Conservation (phyloP, 2,113 vertebrate genomes). For the Tringa solitaria region DNA sequence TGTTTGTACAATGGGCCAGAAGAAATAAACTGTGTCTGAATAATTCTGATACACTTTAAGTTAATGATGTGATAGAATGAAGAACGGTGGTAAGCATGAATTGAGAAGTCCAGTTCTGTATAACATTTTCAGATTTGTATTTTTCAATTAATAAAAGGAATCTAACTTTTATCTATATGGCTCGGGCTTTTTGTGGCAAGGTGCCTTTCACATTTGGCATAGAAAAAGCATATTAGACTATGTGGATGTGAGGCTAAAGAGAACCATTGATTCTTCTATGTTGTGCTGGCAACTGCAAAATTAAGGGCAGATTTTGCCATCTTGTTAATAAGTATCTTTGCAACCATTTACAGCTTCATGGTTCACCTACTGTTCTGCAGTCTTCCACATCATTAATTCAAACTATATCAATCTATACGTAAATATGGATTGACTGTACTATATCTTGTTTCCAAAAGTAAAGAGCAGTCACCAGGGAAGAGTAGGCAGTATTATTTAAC, state of each 20-base stretch:
- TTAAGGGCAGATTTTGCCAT: neutral
- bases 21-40: neutral
- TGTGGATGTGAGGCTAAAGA: neutral
- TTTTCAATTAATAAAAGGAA: neutral
- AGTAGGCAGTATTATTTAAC: slow-evolving; percentile 8
- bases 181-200: neutral
- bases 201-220: neutral
- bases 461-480: neutral
- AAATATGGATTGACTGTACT: neutral
- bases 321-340: slow-evolving; percentile 8
- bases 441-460: neutral
- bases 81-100: neutral
- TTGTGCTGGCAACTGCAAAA: neutral
- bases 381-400: slow-evolving; percentile 2
- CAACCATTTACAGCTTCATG: neutral
- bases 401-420: neutral
- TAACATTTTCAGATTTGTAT: neutral
- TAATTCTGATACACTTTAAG: neutral
- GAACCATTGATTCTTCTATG: neutral
- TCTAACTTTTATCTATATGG: neutral
- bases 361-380: neutral
- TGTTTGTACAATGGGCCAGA: neutral
- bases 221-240: neutral
- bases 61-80: neutral
- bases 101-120: neutral